These are phyloP conservation scores for Leptosomus discolor DNA, from an alignment of 2,113 vertebrate species.

Conservation along the genomic window DNA sequence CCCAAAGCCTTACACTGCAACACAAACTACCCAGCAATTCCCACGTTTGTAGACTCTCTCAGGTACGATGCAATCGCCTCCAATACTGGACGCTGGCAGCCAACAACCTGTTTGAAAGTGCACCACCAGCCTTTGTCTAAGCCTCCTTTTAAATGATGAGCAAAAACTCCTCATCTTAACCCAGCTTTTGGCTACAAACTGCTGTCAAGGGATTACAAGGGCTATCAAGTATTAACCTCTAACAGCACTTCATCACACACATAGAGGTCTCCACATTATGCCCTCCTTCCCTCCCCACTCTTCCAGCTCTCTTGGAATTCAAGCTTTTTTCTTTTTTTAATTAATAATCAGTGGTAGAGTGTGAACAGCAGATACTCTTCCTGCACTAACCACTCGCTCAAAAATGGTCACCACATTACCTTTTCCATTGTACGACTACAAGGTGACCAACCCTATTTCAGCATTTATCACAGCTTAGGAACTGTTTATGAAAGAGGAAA, in stretches of 20 bases:
- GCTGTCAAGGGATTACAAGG: rapidly evolving
- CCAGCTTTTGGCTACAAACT: not conserved
- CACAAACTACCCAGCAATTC: not conserved
- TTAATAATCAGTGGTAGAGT: not conserved
- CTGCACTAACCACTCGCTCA: not conserved
- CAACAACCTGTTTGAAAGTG: not conserved
- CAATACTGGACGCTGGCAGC: not conserved
- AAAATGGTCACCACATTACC: not conserved
- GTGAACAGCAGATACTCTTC: not conserved
- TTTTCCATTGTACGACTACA: not conserved
- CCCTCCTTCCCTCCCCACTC: not conserved
- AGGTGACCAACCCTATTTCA: not conserved
- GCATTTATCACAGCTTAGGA: not conserved
- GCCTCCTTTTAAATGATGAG: rapidly evolving
- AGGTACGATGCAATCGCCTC: rapidly evolving
- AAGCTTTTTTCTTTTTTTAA: not conserved
- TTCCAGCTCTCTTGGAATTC: not conserved
- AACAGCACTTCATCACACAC: rapidly evolving
- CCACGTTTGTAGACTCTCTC: not conserved
- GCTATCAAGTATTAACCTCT: not conserved
- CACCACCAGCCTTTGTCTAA: not conserved
- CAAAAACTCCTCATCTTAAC: not conserved
- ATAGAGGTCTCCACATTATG: not conserved
- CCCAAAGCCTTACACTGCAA: not conserved
- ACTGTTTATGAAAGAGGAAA: not conserved